These are phyloP conservation scores for Arenicola marina DNA, from an alignment of 2,888 invertebrate genomes.

Conservation along the genomic window DNA sequence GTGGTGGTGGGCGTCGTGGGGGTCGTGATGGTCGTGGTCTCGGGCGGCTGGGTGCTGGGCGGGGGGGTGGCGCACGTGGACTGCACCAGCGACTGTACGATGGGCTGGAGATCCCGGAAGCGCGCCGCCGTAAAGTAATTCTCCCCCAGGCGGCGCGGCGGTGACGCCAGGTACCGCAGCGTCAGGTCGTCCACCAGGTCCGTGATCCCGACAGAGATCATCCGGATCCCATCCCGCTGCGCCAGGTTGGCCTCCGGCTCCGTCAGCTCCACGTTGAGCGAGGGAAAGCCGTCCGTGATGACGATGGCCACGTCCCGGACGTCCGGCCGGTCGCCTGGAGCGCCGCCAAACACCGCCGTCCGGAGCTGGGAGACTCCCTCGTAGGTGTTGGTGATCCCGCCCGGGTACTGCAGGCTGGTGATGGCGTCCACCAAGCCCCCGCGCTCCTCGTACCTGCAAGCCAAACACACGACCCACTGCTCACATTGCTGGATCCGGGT, in stretches of 20 bases:
- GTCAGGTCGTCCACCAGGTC: neutral
- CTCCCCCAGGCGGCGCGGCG: neutral
- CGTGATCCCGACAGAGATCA: neutral
- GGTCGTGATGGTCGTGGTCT: neutral
- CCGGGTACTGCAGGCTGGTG: neutral
- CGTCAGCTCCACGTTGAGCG: neutral
- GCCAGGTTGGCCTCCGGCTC: neutral
- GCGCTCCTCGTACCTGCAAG: too few species aligned
- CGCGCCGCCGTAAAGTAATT: neutral
- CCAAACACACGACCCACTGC: too few species aligned
- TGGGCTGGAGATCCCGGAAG: neutral
- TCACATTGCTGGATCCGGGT: too few species aligned
- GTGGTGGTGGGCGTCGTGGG: neutral
- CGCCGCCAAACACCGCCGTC: neutral
- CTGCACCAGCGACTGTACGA: neutral
- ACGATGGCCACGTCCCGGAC: neutral
- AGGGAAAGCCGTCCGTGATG: constrained; percentile 2
- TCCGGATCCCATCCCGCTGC: neutral
- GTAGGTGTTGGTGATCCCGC: constrained; percentile 3
- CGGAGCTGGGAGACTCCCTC: neutral
- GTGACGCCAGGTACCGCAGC: neutral
- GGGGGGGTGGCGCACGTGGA: neutral
- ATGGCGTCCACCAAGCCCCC: too few species aligned
- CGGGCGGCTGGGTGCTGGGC: neutral
- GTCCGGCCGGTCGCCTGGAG: neutral